phyloP scores from a whole-genome alignment of 37 sponge, comb jelly and placozoan genomes.

The Agelas oroides region DNA sequence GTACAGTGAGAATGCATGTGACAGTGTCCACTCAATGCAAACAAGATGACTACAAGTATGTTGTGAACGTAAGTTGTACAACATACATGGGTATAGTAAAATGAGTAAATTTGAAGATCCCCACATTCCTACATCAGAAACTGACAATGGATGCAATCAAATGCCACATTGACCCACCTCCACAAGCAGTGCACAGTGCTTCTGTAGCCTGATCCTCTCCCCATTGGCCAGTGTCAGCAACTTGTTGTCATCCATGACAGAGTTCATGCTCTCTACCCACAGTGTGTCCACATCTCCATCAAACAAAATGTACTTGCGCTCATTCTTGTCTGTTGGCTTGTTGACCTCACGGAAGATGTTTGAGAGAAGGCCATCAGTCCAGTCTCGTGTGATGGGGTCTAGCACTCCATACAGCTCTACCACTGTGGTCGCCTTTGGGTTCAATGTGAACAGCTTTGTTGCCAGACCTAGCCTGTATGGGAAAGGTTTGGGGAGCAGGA shows the following conservation, averaged over 20 bases:
- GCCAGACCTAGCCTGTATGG: slow-evolving; percentile 76
- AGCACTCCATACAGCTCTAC: slow-evolving; percentile 98
- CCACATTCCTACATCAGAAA: no score
- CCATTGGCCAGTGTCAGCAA: slow-evolving; percentile 99
- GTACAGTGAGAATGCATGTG: no score
- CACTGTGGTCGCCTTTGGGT: slow-evolving; percentile 97
- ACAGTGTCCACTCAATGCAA: no score
- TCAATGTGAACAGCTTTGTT: slow-evolving; percentile 93
- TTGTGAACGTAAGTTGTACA: no score
- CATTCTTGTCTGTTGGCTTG: slow-evolving; percentile 98
- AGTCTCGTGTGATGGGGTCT: slow-evolving; percentile 98
- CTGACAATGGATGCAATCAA: no score
- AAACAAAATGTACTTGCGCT: slow-evolving; percentile 91
- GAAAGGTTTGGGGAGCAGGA: no score
- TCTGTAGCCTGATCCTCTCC: slow-evolving; percentile 96
- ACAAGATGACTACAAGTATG: no score
- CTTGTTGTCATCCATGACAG: slow-evolving; percentile 99
- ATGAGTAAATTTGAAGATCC: no score
- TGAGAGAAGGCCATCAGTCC: slow-evolving; percentile 99
- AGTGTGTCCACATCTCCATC: slow-evolving; percentile 99
- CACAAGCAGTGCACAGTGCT: slow-evolving; percentile 96
- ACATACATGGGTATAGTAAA: no score
- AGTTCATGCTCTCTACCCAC: slow-evolving; percentile 99
- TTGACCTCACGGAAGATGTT: slow-evolving; percentile 99
- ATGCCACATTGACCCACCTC: slow-evolving; percentile 63